These are phyloP conservation scores for Dryobotodes eremita DNA, from an alignment of 2,888 invertebrate genomes.

Conservation along the genomic window DNA sequence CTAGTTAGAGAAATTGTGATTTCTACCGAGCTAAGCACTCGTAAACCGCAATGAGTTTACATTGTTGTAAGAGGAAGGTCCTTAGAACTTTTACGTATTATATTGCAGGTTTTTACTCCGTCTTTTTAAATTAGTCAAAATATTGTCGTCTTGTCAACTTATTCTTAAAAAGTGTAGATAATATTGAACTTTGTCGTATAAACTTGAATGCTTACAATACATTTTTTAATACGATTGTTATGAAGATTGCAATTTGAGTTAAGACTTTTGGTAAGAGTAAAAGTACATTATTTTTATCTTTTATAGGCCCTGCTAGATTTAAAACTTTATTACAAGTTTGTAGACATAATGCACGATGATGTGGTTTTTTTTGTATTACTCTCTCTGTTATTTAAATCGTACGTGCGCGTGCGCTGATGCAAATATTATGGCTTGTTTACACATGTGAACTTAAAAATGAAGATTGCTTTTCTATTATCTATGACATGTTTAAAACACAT, in stretches of 20 bases:
- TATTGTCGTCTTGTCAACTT: slow-evolving; percentile 56
- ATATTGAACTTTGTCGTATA: slow-evolving; percentile 48
- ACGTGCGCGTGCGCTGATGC: not conserved
- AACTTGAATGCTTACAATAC: slow-evolving; percentile 52
- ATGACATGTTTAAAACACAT: not conserved
- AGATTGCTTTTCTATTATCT: not conserved
- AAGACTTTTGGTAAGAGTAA: slow-evolving; percentile 49
- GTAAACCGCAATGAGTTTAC: slow-evolving; percentile 72
- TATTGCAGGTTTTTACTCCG: slow-evolving; percentile 78
- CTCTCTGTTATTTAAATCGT: slow-evolving; percentile 3
- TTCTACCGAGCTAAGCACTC: slow-evolving; percentile 74
- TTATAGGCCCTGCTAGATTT: slow-evolving; percentile 27
- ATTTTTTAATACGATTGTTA: slow-evolving; percentile 37
- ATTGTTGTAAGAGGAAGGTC: slow-evolving; percentile 65
- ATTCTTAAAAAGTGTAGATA: slow-evolving; percentile 58
- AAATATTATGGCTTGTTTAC: slow-evolving; percentile 13
- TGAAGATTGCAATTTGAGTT: slow-evolving; percentile 41
- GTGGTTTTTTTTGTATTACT: slow-evolving; percentile 21
- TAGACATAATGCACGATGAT: slow-evolving; percentile 10
- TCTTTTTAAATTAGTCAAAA: slow-evolving; percentile 71
- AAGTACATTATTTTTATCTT: slow-evolving; percentile 58
- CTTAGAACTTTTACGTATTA: slow-evolving; percentile 66
- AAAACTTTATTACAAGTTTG: slow-evolving; percentile 5
- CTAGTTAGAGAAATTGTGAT: slow-evolving; percentile 79
- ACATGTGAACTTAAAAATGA: not conserved